Evolutionary conservation across 2,888 invertebrate genomes (phyloP).

Genomic region (Cephus nigrinus): DNA sequence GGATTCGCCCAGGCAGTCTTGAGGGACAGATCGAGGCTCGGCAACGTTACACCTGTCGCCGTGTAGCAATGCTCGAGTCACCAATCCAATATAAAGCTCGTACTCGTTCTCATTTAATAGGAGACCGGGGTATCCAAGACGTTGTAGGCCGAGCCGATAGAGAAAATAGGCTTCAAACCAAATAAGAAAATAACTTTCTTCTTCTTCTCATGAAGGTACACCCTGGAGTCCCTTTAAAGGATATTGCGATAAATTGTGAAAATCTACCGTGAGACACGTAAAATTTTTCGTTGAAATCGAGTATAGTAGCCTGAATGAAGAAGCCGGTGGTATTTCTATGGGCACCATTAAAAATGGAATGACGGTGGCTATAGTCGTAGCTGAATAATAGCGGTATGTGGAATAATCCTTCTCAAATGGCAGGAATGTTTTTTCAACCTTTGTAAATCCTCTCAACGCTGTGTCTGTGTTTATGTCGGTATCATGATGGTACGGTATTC

Average conservation of each 20-base stretch:
- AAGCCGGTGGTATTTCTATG: neutral
- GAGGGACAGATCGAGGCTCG: neutral
- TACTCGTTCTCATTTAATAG: neutral
- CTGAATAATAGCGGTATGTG: neutral
- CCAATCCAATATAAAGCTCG: neutral
- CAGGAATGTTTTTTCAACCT: neutral
- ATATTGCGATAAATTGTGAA: neutral
- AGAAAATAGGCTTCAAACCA: neutral
- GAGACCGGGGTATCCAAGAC: neutral
- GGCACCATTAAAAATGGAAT: neutral
- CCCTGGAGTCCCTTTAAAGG: neutral
- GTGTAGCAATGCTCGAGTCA: neutral
- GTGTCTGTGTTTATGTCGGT: neutral
- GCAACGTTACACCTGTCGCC: neutral
- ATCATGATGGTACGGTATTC: neutral
- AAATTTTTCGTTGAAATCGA: neutral
- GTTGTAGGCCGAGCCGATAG: neutral
- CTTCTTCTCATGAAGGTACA: neutral
- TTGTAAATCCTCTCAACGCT: neutral
- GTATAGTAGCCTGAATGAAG: neutral
- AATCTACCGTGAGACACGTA: neutral
- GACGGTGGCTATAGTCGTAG: neutral
- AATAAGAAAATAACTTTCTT: neutral
- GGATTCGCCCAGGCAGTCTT: neutral
- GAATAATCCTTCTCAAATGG: neutral